Conservation (phyloP, 2,113 vertebrate species). For the Saimiri boliviensis region DNA sequence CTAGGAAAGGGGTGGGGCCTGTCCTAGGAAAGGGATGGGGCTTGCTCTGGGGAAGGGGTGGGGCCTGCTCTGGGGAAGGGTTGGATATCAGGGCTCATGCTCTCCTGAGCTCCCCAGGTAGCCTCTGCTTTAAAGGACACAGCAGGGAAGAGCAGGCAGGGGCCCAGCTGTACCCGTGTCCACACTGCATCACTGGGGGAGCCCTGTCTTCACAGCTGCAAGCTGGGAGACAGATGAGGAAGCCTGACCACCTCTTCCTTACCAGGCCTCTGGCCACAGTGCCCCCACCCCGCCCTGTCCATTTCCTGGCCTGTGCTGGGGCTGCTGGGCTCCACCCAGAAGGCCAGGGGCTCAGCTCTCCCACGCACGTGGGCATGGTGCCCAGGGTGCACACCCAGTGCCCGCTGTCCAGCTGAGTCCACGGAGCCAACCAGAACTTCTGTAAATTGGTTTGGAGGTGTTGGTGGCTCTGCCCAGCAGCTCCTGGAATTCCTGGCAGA, state of each 20-base stretch:
- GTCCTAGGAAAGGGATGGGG: fast-evolving
- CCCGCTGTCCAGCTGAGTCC: too few relatives aligned
- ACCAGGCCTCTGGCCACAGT: neutral
- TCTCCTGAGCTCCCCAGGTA: neutral
- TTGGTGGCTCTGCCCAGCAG: neutral
- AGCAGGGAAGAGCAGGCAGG: neutral
- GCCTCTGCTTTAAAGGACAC: neutral
- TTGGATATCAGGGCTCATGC: too few relatives aligned
- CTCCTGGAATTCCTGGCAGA: fast-evolving
- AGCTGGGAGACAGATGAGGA: neutral
- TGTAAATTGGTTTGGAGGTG: fast-evolving
- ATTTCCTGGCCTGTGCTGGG: too few relatives aligned
- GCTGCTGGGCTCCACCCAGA: neutral
- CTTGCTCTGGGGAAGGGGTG: neutral
- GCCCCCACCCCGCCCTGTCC: neutral
- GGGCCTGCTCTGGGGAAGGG: neutral
- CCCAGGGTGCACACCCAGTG: neutral
- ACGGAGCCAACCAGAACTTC: neutral
- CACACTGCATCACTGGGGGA: neutral
- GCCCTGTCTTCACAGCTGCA: neutral
- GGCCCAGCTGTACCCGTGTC: neutral
- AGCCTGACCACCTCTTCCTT: neutral
- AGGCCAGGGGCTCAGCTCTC: neutral
- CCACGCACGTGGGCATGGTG: fast-evolving
- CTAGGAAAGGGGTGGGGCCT: neutral